Percentiles rank a stretch among this genome's conserved stretches.
Conservation (phyloP, 2,888 invertebrate species). For the Amitus sp. region DNA sequence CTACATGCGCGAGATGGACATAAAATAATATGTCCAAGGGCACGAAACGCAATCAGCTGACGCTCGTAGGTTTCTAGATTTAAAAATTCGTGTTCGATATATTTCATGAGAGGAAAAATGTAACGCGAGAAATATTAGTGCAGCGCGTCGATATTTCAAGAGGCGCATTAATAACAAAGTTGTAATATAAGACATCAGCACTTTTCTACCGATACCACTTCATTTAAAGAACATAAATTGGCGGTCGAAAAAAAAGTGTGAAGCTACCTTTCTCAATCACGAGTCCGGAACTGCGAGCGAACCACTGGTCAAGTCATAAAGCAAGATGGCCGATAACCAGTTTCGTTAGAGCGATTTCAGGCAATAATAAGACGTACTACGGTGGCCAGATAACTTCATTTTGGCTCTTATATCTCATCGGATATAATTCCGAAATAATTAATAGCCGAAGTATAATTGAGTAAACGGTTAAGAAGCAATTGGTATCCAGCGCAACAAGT, state of each 20-base stretch:
- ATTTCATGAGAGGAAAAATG: not conserved
- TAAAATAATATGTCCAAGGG: too few relatives aligned
- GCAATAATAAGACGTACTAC: conserved; percentile 40
- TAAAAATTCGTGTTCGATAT: too few relatives aligned
- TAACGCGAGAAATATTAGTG: not conserved
- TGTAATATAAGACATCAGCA: conserved; percentile 9
- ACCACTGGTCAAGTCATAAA: conserved; percentile 39
- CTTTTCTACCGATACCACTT: conserved; percentile 11
- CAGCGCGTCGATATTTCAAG: conserved; percentile 3
- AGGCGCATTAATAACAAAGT: conserved; percentile 13
- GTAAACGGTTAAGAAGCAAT: conserved; percentile 40
- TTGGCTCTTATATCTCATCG: conserved; percentile 38
- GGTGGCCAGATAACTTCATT: conserved; percentile 42
- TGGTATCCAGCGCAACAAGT: conserved; percentile 35
- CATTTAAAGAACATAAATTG: conserved; percentile 19
- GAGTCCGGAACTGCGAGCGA: conserved; percentile 27
- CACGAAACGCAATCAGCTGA: too few relatives aligned
- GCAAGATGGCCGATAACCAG: conserved; percentile 43
- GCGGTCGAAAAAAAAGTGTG: conserved; percentile 22
- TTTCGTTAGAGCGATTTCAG: conserved; percentile 41
- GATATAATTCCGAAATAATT: conserved; percentile 49
- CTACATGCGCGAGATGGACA: too few relatives aligned
- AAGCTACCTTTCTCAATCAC: conserved; percentile 35
- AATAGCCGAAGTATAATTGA: conserved; percentile 48
- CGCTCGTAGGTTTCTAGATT: too few relatives aligned